Conservation (phyloP, 2,888 invertebrate genomes). For the Heteromurus nitidus region DNA sequence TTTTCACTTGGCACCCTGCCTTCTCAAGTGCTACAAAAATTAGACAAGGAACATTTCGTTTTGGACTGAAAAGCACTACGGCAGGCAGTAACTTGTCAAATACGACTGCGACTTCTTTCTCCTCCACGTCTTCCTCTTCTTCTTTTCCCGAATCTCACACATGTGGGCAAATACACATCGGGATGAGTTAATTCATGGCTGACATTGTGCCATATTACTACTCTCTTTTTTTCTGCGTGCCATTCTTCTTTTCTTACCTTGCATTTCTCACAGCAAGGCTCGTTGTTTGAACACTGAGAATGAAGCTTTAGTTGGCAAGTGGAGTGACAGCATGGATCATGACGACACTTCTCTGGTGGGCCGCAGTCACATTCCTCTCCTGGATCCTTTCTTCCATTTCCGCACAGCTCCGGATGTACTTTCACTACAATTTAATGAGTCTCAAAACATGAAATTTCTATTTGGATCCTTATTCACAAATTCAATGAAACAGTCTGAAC, state of each 20-base stretch:
- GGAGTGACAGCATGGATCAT: slow-evolving; percentile 69
- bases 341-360: slow-evolving; percentile 61
- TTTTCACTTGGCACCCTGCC: slow-evolving; percentile 18
- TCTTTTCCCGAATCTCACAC: slow-evolving; percentile 2
- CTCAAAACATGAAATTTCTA: no score
- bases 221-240: no score
- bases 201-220: slow-evolving; percentile 5
- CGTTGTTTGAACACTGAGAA: slow-evolving; percentile 69
- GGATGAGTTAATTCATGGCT: slow-evolving; percentile 26
- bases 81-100: neutral
- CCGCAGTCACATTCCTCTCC: slow-evolving; percentile 71
- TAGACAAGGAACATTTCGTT: neutral
- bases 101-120: no score
- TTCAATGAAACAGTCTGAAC: no score
- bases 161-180: neutral
- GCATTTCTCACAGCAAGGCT: slow-evolving; percentile 85
- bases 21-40: neutral
- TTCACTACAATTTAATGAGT: slow-evolving; percentile 52
- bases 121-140: no score
- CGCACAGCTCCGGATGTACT: slow-evolving; percentile 64
- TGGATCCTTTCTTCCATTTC: slow-evolving; percentile 66
- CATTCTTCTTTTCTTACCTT: slow-evolving; percentile 80
- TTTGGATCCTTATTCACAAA: no score
- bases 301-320: slow-evolving; percentile 69
- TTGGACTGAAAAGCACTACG: neutral